These are phyloP conservation scores for Macrophya annulata DNA, from an alignment of 2,888 invertebrate species.

Conservation along the genomic window DNA sequence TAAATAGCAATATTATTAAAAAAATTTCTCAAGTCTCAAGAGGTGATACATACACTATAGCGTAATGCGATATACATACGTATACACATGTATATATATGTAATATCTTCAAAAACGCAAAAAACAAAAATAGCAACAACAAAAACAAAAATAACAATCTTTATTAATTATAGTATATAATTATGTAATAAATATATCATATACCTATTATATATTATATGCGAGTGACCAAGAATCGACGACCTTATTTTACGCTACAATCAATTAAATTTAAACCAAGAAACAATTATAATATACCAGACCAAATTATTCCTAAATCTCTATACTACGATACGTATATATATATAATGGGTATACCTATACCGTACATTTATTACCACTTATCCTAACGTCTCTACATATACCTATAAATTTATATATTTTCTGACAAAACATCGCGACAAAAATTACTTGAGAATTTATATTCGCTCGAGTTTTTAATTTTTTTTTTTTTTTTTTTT, in stretches of 20 bases:
- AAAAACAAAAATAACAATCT: not conserved
- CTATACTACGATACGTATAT: constrained; percentile 22
- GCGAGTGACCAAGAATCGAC: constrained; percentile 43
- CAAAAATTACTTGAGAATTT: not conserved
- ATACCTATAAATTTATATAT: not conserved
- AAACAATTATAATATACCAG: constrained; percentile 10
- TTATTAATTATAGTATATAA: not conserved
- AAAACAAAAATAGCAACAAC: too few species aligned
- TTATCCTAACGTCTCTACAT: not conserved
- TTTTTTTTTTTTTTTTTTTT: not conserved
- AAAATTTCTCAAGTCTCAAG: constrained; percentile 12
- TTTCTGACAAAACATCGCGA: not conserved
- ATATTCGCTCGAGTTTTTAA: not conserved
- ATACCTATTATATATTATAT: not conserved
- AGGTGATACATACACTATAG: not conserved
- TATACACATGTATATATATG: not conserved
- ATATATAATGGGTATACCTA: not conserved
- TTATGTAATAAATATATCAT: not conserved
- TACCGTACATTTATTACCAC: not conserved
- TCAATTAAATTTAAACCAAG: constrained; percentile 27
- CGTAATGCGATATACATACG: not conserved
- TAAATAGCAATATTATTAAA: constrained; percentile 23
- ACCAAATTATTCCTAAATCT: constrained; percentile 37
- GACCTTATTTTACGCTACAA: constrained; percentile 53
- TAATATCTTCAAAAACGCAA: not conserved